Percentiles rank a stretch among this genome's conserved stretches.
phyloP scores from a whole-genome alignment of 2,797 vertebrate genomes.

The Phrynocephalus guinanensis region DNA sequence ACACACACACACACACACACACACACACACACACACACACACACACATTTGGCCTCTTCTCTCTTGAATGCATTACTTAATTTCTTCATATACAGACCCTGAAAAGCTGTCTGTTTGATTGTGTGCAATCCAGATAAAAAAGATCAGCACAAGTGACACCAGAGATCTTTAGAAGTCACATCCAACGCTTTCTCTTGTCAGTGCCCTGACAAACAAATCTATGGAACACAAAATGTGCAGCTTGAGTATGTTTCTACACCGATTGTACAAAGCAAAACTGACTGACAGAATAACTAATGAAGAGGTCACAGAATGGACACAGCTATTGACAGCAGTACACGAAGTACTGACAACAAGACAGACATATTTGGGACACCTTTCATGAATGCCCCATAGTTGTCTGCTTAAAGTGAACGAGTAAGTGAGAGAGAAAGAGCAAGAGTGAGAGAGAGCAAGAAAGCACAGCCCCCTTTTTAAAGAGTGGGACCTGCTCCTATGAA shows the following conservation, averaged over 20 bases:
- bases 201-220: conserved; percentile 14
- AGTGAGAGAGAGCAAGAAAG: not conserved
- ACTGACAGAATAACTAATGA: conserved; percentile 35
- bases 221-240: conserved; percentile 8
- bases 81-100: too few species aligned
- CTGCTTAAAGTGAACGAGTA: not conserved
- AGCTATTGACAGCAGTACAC: conserved; percentile 18
- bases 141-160: not conserved
- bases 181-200: not conserved
- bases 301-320: conserved; percentile 13
- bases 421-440: too few species aligned
- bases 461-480: too few species aligned
- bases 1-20: too few species aligned
- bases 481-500: not conserved
- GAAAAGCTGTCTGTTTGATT: not conserved
- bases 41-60: too few species aligned
- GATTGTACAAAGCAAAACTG: conserved; percentile 12
- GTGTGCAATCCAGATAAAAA: not conserved
- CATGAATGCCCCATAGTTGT: conserved; percentile 13
- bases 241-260: conserved; percentile 10
- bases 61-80: not conserved
- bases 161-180: conserved; percentile 15
- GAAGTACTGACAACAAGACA: not conserved
- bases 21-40: too few species aligned
- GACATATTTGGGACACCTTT: conserved; percentile 22